phyloP scores from a whole-genome alignment of 1,140 invertebrate species.

The Phenacoccus solenopsis region DNA sequence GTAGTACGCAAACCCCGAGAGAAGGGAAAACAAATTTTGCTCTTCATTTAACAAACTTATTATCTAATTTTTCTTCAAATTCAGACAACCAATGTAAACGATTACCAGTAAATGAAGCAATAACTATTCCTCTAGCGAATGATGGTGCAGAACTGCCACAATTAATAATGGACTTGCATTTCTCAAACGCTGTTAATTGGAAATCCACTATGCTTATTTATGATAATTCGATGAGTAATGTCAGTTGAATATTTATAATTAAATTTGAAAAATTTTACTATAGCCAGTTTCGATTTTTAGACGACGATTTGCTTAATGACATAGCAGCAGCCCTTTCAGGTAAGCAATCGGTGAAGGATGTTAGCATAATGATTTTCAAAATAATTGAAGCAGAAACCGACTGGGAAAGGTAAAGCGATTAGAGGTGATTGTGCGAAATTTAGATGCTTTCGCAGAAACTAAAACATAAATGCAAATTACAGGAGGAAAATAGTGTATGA shows the following conservation, averaged over 20 bases:
- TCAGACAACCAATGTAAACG: constrained; percentile 57
- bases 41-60: no score
- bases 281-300: constrained; percentile 31
- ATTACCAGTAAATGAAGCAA: constrained; percentile 44
- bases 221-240: constrained; percentile 52
- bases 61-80: constrained; percentile 24
- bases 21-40: no score
- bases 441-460: not conserved
- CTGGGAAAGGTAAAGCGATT: constrained; percentile 31
- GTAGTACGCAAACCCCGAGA: no score
- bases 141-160: constrained; percentile 57
- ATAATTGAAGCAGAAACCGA: constrained; percentile 38
- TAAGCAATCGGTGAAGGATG: not conserved
- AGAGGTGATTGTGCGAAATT: no score
- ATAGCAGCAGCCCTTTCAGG: not conserved
- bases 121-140: constrained; percentile 52
- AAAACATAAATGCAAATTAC: not conserved
- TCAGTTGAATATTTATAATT: not conserved
- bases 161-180: constrained; percentile 54
- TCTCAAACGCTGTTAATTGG: constrained; percentile 47
- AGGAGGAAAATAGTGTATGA: constrained; percentile 38
- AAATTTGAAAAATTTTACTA: constrained; percentile 32
- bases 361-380: constrained; percentile 35
- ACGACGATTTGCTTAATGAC: constrained; percentile 29
- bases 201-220: constrained; percentile 52